Evolutionary conservation across 2,888 invertebrate genomes (phyloP), one percentile per base, ranked within the genome.

Genomic region (Ceratothoa steindachneri): DNA sequence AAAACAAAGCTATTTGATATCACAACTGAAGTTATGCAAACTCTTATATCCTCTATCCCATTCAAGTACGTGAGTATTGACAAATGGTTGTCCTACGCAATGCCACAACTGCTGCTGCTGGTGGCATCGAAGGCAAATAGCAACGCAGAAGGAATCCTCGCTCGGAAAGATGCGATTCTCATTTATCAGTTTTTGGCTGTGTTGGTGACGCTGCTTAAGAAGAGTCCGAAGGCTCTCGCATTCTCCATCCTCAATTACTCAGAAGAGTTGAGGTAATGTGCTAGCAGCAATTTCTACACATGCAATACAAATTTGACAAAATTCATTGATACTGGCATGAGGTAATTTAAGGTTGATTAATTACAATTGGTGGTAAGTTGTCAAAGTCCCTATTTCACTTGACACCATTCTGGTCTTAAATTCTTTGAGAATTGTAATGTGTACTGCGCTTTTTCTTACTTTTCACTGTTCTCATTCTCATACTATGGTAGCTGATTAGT

Each of bases 161-260:
- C 41, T 5, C 70, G 71, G 3, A 30, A 41, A 9, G 71, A 73
- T 4, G 68, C 64, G 4, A 53, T 66, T 2, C 73, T 77, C 15
- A 73, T 73, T 24, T 72, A 73, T 29, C 73, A 77, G 52, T 77
- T 71, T 69, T 68, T 67, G 67, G 73, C 68, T 31, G 77, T 77
- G 15, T 24, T 77, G 53, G 52, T 65, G 15, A 53, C 65, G 19
- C 64, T 77, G 9, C 65, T 77, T 7, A 73, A 77, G 29, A 73
- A 77, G 28, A 73, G 69, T 41, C 77, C 77, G 5, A 30, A 67
- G 12, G 77, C 77, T 22, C 69, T 77, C 2, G 71, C 71, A 27
- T 73, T 69, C 67, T 77, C 73, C 27, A 65, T 68, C 9, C 55
- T 70, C 5, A 67, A 71, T 51, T 77, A 71, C 30, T 68, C 73